These are phyloP conservation scores for Noctua janthe DNA, from an alignment of 2,888 invertebrate genomes.

Conservation along the genomic window DNA sequence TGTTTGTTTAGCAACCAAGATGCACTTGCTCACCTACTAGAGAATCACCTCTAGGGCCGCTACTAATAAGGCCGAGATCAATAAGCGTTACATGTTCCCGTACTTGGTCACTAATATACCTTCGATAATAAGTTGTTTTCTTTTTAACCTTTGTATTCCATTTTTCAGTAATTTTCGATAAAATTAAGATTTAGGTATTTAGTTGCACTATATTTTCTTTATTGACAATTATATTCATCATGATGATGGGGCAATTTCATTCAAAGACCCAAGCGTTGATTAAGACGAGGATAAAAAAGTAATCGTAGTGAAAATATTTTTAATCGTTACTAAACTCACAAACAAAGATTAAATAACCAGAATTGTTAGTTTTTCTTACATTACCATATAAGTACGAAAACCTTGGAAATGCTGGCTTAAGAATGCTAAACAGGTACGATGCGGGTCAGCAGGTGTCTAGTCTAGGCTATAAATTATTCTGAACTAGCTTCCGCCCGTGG, in stretches of 20 bases:
- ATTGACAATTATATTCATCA: neutral
- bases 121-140: neutral
- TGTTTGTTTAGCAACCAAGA: neutral
- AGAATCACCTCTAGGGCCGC: neutral
- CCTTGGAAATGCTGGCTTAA: neutral
- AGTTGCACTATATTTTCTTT: neutral
- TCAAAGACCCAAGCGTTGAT: neutral
- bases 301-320: conserved; percentile 7
- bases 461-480: neutral
- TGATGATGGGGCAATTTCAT: neutral
- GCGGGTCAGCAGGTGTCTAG: neutral
- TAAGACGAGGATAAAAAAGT: neutral
- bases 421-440: neutral
- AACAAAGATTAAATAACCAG: neutral
- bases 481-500: neutral
- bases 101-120: neutral
- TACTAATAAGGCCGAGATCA: neutral
- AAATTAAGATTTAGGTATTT: neutral
- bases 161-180: neutral
- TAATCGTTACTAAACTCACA: neutral
- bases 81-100: neutral
- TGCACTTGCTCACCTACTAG: neutral
- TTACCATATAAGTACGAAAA: neutral
- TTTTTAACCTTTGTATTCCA: neutral
- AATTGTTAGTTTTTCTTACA: neutral